A percentile compares a stretch with the other conserved stretches of the same genome.
These are phyloP conservation scores for Talpa occidentalis DNA, from an alignment of 2,113 vertebrate genomes.

Conservation along the genomic window DNA sequence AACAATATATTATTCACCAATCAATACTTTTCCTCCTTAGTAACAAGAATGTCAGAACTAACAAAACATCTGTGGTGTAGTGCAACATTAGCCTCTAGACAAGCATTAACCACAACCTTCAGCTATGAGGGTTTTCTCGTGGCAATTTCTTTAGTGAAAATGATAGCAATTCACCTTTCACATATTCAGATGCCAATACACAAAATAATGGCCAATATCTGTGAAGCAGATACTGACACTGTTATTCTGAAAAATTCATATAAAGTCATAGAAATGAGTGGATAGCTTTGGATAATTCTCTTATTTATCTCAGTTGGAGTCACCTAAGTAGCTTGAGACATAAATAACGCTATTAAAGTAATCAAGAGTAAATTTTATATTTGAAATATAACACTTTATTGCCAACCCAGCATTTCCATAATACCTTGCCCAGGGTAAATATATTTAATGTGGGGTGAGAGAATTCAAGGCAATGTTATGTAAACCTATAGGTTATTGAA, in stretches of 20 bases:
- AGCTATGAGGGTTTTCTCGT: neutral
- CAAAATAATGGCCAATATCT: neutral
- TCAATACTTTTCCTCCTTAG: neutral
- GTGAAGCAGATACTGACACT: neutral
- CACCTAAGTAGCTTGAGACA: neutral
- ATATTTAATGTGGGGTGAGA: neutral
- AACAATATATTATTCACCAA: neutral
- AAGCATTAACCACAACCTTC: neutral
- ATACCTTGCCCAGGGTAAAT: neutral
- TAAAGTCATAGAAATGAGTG: neutral
- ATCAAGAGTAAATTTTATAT: neutral
- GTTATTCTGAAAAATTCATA: neutral
- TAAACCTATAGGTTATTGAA: neutral
- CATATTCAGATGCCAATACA: neutral
- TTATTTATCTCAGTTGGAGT: neutral
- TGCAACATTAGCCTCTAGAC: neutral
- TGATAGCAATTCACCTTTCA: neutral
- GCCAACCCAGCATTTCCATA: neutral
- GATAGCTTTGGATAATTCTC: neutral
- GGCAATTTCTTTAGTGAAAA: slow-evolving; percentile 27
- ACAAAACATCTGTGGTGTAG: neutral
- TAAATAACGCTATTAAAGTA: neutral
- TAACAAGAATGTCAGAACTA: neutral
- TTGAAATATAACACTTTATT: neutral
- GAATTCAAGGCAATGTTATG: neutral